These are phyloP conservation scores for Seriola quinqueradiata DNA, from an alignment of 2,113 vertebrate species.

Conservation along the genomic window DNA sequence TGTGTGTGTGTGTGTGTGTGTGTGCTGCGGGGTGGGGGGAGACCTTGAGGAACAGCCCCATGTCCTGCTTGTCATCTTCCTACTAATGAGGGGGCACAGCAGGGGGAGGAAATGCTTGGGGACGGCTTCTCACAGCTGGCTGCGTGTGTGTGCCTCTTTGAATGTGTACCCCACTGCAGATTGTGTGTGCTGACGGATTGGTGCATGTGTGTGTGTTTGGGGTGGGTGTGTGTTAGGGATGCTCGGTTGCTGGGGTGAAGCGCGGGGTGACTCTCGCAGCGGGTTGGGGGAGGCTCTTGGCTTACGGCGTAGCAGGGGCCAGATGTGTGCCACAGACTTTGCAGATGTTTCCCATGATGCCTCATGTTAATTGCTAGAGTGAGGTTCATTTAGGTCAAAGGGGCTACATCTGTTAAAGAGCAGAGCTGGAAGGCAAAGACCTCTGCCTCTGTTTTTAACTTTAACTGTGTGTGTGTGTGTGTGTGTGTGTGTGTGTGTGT, in stretches of 20 bases:
- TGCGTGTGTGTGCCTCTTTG: constrained; percentile 1
- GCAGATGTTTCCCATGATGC: constrained; percentile 78
- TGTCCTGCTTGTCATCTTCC: constrained; percentile 69
- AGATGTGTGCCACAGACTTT: constrained; percentile 74
- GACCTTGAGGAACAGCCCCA: constrained; percentile 62
- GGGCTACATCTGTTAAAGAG: constrained; percentile 62
- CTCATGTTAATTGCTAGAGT: constrained; percentile 68
- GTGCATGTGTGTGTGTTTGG: constrained; percentile 3
- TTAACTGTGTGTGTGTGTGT: constrained; percentile 20
- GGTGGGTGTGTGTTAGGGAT: not conserved
- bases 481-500: constrained; percentile 11
- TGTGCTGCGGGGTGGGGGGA: not conserved
- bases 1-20: constrained; percentile 18
- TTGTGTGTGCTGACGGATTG: constrained; percentile 16
- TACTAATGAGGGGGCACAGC: constrained; percentile 72
- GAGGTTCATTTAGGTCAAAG: constrained; percentile 71
- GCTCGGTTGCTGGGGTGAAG: constrained; percentile 15
- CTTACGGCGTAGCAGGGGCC: constrained; percentile 55
- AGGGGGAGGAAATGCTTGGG: constrained; percentile 60
- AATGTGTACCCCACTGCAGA: not conserved
- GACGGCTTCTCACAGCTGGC: constrained; percentile 66
- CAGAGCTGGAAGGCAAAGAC: constrained; percentile 47
- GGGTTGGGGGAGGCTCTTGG: constrained; percentile 49
- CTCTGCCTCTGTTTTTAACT: constrained; percentile 19
- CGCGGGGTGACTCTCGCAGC: constrained; percentile 21